phyloP scores from a whole-genome alignment of 2,888 invertebrate species.

The Stratiomys singularior region DNA sequence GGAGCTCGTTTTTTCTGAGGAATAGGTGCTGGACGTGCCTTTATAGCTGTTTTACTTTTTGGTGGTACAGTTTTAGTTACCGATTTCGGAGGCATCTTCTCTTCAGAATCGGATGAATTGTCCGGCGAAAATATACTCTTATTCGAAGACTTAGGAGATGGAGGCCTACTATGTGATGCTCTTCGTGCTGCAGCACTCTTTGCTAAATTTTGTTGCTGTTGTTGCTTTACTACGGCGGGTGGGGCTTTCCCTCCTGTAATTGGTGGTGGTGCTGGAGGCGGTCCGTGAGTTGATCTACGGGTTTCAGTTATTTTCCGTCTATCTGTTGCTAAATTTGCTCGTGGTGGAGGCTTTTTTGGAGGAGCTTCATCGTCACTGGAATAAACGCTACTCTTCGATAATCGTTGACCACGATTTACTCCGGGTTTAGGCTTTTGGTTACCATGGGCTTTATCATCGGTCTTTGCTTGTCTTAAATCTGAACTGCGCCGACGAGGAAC shows the following conservation, averaged over 20 bases:
- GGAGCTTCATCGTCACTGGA: conserved; percentile 73
- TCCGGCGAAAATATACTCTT: conserved; percentile 87
- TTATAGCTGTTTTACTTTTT: conserved; percentile 63
- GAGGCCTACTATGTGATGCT: conserved; percentile 9
- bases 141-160: conserved; percentile 61
- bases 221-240: conserved; percentile 57
- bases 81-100: conserved; percentile 63
- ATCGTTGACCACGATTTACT: conserved; percentile 64
- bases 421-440: conserved; percentile 58
- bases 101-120: conserved; percentile 74
- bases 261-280: conserved; percentile 56
- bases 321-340: conserved; percentile 53
- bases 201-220: conserved; percentile 58
- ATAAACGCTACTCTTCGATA: conserved; percentile 67
- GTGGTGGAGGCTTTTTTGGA: conserved; percentile 56
- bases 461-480: conserved; percentile 52
- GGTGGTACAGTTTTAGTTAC: conserved; percentile 52
- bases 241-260: conserved; percentile 66
- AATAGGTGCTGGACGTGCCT: conserved; percentile 55
- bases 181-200: conserved; percentile 50
- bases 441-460: conserved; percentile 57
- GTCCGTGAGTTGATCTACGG: conserved; percentile 61
- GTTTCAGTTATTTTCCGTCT: conserved; percentile 63
- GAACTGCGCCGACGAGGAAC: conserved; percentile 48
- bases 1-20: conserved; percentile 59